phyloP scores from a whole-genome alignment of 2,797 vertebrate species.

The Arnoldichthys spilopterus region DNA sequence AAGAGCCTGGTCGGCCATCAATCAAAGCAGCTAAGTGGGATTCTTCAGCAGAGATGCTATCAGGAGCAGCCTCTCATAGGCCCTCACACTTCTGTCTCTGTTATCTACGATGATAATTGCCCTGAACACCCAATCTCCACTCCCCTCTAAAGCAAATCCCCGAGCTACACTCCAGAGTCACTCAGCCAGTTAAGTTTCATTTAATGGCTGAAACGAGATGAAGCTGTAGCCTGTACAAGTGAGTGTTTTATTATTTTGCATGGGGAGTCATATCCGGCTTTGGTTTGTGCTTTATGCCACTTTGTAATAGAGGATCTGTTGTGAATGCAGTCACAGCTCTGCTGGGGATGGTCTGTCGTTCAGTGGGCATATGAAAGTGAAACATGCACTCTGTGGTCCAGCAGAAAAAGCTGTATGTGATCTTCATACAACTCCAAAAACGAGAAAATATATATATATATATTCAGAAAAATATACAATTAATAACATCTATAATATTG shows the following conservation, averaged over 20 bases:
- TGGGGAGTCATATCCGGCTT: not conserved
- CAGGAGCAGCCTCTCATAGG: constrained; percentile 71
- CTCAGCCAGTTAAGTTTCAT: constrained; percentile 40
- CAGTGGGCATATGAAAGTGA: not conserved
- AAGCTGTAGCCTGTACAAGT: not conserved
- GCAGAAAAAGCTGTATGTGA: too few relatives aligned
- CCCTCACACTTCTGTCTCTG: constrained; percentile 79
- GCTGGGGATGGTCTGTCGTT: not conserved
- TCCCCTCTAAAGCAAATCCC: constrained; percentile 69
- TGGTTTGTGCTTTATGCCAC: not conserved
- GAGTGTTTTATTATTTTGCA: constrained; percentile 4
- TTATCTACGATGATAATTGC: constrained; percentile 73
- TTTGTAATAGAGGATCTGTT: constrained; percentile 5
- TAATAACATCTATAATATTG: too few relatives aligned
- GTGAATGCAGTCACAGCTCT: not conserved
- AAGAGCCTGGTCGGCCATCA: constrained; percentile 76
- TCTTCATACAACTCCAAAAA: too few relatives aligned
- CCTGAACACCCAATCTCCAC: constrained; percentile 69
- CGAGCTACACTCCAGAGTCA: constrained; percentile 56
- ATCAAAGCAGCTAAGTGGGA: constrained; percentile 79
- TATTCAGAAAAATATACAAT: too few relatives aligned
- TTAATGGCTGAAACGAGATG: constrained; percentile 30
- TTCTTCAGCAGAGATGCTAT: constrained; percentile 82
- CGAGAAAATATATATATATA: too few relatives aligned
- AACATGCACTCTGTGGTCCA: not conserved